Evolutionary conservation across 1,140 invertebrate genomes (phyloP), one percentile per base, ranked within the genome.

Genomic region (Cryptotermes secundus): DNA sequence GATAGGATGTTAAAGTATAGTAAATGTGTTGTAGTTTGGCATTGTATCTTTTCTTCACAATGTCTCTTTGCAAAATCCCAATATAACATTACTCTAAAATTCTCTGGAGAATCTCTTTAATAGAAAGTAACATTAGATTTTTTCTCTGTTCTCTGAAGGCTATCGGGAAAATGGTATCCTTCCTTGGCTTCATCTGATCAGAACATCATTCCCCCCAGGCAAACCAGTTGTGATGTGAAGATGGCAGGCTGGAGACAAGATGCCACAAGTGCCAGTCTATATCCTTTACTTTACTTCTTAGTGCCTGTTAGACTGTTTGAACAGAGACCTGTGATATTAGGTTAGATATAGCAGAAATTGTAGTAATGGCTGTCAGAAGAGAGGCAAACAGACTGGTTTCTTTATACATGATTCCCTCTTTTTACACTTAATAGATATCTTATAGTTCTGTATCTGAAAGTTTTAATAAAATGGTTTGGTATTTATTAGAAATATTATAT

Each of bases 111-210:
- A 42, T 42, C 38, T 42, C 9, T 42, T 49, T 49, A 49, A 49
- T 49, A 3, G 14, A 31, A 65, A 31, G 59, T 72, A 72, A 72
- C 26, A 72, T 31, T 31, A 72, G 26, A 31, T 72, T 72, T 7
- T 72, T 72, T 72, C 59, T 72, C 26, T 72, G 59, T 72, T 72
- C 59, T 72, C 26, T 72, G 59, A 72, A 72, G 59, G 59, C 59
- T 26, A 72, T 72, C 59, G 14, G 26, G n/a, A 72, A 72, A 72
- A 72, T 72, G 59, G 59, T 31, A 31, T 72, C 59, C 59, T 72
- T 72, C 59, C 59, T 72, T 72, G 59, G 59, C 26, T 72, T 31
- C 59, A 72, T 72, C 59, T 31, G 59, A 72, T 72, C 59, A n/a
- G 59, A 72, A 72, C 59, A 31, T 72, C 59, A 31, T 10, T 72